Evolutionary conservation across 2,113 vertebrate genomes (phyloP), one percentile per base, ranked within the genome.

Genomic region (Cettia cetti): DNA sequence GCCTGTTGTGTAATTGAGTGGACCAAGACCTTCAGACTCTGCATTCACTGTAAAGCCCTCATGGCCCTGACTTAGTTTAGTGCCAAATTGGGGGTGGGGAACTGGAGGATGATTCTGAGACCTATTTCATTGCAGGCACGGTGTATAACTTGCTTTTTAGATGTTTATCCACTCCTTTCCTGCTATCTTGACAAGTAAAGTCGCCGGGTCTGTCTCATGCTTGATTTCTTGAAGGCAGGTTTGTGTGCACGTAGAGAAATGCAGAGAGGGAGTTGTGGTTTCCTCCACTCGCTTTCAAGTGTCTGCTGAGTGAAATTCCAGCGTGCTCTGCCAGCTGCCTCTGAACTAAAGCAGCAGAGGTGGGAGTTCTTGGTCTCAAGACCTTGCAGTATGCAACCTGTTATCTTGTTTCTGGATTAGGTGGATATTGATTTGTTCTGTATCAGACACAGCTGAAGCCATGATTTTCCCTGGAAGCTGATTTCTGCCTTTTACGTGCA

Each of bases 1-100:
- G 33, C 39, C 53, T 19, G 0, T 66, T 76, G 15, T 85, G 52
- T 56, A 10, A 52, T 6, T 6, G 47, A 54, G 45, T 39, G 31
- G 39, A 37, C 42, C 60, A 42, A 53, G 60, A 91, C 23, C 49
- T 81, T 84, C 31, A 40, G 39, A 28, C 7, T 59, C 35, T 69
- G 84, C 53, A 50, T 64, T 90, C 49, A 47, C 9, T 0, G 1
- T 6, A 24, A 20, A 30, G 26, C 26, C 33, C 56, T 70, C 16
- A 1, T 0, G 4, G 69, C 5, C 18, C 63, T 79, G 60, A 13
- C 13, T 31, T 65, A 70, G 10, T 65, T 80, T 27, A 21, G 54
- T n/a, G 42, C 57, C 28, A 21, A 0, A 53, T 1, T 57, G 59
- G 20, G 12, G 8, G 2, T 53, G n/a, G 11, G 10, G 22, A 59